Percentiles rank a stretch among this genome's conserved stretches.
Evolutionary conservation across 2,113 vertebrate genomes (phyloP).

Genomic region (Gadus macrocephalus): DNA sequence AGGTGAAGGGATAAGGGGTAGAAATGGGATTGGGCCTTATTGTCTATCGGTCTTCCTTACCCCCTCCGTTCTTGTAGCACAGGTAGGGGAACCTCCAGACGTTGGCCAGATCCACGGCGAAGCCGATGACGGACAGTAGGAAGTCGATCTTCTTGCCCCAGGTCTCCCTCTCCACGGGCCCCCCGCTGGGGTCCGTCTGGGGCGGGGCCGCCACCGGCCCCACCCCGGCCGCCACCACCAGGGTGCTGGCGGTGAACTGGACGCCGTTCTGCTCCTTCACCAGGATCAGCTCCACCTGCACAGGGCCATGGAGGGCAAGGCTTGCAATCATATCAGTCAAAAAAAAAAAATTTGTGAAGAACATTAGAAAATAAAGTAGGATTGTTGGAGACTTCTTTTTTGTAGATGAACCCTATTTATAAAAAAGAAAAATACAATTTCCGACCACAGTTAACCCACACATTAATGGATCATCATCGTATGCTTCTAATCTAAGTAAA

Average conservation of each 20-base stretch:
- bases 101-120: slow-evolving; percentile 86
- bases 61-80: slow-evolving; percentile 90
- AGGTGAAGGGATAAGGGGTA: no score
- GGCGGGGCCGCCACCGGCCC: slow-evolving; percentile 42
- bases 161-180: slow-evolving; percentile 77
- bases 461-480: no score
- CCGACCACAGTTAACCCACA: no score
- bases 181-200: slow-evolving; percentile 52
- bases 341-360: no score
- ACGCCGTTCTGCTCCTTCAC: slow-evolving; percentile 88
- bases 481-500: no score
- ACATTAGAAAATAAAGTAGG: no score
- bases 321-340: no score
- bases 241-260: slow-evolving; percentile 79
- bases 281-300: slow-evolving; percentile 79
- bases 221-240: slow-evolving; percentile 54
- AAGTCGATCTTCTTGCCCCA: slow-evolving; percentile 91
- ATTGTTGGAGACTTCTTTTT: no score
- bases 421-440: no score
- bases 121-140: slow-evolving; percentile 84
- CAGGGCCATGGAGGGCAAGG: neutral
- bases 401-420: no score
- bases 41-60: slow-evolving; percentile 57
- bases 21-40: no score
- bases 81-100: slow-evolving; percentile 90